Percentiles rank a stretch among this genome's conserved stretches.
Conservation (phyloP, 2,797 vertebrate species). For the Squalus acanthias region DNA sequence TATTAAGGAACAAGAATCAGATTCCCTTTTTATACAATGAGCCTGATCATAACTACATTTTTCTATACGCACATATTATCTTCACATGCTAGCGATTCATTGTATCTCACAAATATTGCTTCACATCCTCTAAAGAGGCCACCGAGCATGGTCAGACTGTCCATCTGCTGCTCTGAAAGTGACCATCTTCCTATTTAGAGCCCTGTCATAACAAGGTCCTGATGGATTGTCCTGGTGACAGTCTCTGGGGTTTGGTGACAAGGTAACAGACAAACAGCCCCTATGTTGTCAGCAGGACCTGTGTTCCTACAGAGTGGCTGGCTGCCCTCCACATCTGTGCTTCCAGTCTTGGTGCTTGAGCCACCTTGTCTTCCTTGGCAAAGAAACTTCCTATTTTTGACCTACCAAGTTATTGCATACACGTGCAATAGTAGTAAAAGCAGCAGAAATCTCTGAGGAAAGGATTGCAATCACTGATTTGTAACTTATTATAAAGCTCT, state of each 20-base stretch:
- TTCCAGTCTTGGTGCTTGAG: constrained; percentile 20
- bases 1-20: not conserved
- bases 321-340: constrained; percentile 19
- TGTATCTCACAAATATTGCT: not conserved
- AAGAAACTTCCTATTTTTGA: not conserved
- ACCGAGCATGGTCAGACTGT: not conserved
- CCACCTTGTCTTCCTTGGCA: not conserved
- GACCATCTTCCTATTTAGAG: constrained; percentile 2
- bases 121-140: not conserved
- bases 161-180: constrained; percentile 25
- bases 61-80: not conserved
- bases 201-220: constrained; percentile 28
- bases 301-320: not conserved
- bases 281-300: constrained; percentile 35
- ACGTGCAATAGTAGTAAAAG: not conserved
- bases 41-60: not conserved
- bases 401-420: not conserved
- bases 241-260: constrained; percentile 27
- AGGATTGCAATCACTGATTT: not conserved
- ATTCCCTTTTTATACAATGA: not conserved
- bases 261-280: constrained; percentile 27
- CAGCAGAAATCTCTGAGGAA: not conserved
- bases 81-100: not conserved
- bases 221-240: constrained; percentile 29
- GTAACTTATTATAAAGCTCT: constrained; percentile 13